These are phyloP conservation scores for Ophioderma brevispina DNA, from an alignment of 35 echinoderm and acorn worm genomes.

Conservation along the genomic window DNA sequence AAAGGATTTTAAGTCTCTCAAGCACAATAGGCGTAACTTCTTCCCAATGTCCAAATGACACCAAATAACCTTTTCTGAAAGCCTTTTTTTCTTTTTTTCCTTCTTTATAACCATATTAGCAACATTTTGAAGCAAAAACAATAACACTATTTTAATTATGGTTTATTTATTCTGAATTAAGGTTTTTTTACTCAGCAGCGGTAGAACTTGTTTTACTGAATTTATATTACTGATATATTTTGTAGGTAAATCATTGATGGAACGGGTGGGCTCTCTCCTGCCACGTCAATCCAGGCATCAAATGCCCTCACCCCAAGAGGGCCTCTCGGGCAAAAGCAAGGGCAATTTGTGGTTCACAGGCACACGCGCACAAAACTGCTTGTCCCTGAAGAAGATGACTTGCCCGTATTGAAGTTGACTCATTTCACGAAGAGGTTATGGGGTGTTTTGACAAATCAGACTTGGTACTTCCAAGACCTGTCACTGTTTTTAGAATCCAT, in stretches of 20 bases:
- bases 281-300: slow-evolving; percentile 8
- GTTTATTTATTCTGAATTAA: too few relatives aligned
- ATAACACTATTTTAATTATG: too few relatives aligned
- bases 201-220: too few relatives aligned
- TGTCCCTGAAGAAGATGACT: background rate
- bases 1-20: too few relatives aligned
- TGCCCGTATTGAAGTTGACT: slow-evolving; percentile 68
- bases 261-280: background rate
- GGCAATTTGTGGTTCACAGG: slow-evolving; percentile 56
- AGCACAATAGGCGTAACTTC: too few relatives aligned
- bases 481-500: slow-evolving; percentile 72
- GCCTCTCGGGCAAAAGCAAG: slow-evolving; percentile 21
- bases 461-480: slow-evolving; percentile 55
- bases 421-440: slow-evolving; percentile 92
- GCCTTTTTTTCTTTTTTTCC: too few relatives aligned
- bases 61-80: too few relatives aligned
- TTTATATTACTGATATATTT: too few relatives aligned
- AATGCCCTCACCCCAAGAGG: background rate
- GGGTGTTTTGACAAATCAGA: slow-evolving; percentile 77
- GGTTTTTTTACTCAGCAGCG: too few relatives aligned
- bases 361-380: slow-evolving; percentile 34
- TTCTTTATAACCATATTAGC: too few relatives aligned
- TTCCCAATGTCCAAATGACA: too few relatives aligned
- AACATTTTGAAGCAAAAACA: too few relatives aligned
- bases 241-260: background rate